phyloP scores from a whole-genome alignment of 2,797 vertebrate genomes.

The Apodemus agrarius region DNA sequence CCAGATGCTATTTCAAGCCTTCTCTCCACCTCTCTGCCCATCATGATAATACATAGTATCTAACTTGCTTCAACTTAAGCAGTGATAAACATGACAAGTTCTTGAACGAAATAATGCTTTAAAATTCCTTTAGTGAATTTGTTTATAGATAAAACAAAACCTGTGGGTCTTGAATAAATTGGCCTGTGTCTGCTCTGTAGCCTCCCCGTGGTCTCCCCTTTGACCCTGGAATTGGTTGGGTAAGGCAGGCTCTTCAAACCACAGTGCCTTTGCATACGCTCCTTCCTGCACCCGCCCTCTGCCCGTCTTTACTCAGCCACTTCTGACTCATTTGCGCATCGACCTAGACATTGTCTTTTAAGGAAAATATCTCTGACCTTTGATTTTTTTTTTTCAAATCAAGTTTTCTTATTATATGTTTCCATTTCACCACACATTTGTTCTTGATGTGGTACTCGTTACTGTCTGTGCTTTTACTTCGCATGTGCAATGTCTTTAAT shows the following conservation, averaged over 20 bases:
- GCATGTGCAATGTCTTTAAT: neutral
- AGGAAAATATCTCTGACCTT: neutral
- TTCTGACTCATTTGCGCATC: neutral
- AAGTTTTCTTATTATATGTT: neutral
- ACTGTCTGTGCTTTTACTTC: neutral
- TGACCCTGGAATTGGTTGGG: neutral
- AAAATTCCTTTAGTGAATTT: constrained; percentile 1
- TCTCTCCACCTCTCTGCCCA: neutral
- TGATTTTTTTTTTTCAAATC: neutral
- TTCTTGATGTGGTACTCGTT: neutral
- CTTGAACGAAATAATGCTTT: neutral
- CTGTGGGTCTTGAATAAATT: neutral
- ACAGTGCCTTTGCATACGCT: constrained; percentile 1
- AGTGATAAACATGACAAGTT: constrained; percentile 1
- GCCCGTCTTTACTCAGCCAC: neutral
- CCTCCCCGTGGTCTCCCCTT: neutral
- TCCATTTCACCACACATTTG: neutral
- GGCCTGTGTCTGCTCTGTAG: neutral
- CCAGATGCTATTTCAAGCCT: neutral
- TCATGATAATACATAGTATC: neutral
- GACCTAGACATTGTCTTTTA: neutral
- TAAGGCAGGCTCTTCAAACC: constrained; percentile 31
- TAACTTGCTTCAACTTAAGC: neutral
- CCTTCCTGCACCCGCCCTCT: neutral
- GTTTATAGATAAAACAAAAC: neutral